Evolutionary conservation across 2,888 invertebrate genomes (phyloP), one percentile per base, ranked within the genome.

Genomic region (Venusia cambrica): DNA sequence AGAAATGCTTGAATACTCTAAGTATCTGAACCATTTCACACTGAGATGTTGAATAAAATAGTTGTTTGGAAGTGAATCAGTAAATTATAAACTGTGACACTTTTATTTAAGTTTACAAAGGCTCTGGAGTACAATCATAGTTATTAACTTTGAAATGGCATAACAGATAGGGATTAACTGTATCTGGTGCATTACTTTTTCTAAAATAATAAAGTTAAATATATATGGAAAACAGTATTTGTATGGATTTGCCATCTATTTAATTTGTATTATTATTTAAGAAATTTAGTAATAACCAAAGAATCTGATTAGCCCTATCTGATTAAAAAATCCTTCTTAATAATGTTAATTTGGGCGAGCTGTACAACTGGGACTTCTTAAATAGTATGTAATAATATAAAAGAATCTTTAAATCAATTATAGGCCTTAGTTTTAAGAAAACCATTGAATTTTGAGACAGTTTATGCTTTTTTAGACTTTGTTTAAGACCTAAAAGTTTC

Each of bases 41-140:
- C 5, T 1, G 5, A 21, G 12, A 30, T 14, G 8, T 12, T 12
- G 12, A 5, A 17, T 6, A 5, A 6, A 4, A n/a, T 18, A 19
- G 18, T 18, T 10, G 11, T 15, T 37, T 36, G 13, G 13, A 34
- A 17, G 18, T 10, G 30, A 28, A 21, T 30, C 1, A 10, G 13
- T 38, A 20, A 28, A 8, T 41, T 18, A 13, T 25, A 21, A 20
- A 37, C 21, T 38, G 33, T 39, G 33, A 39, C 28, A 13, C 13
- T 22, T 15, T 38, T 51, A 48, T 39, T 48, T 44, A 42, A 36
- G 44, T 46, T 51, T 51, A n/a, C n/a, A n/a, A n/a, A n/a, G n/a
- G n/a, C n/a, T n/a, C n/a, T n/a, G n/a, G n/a, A n/a, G n/a, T n/a
- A n/a, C n/a, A n/a, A n/a, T n/a, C n/a, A n/a, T n/a, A n/a, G n/a